Conservation (phyloP, 2,113 vertebrate species). For the Aphyosemion australe region DNA sequence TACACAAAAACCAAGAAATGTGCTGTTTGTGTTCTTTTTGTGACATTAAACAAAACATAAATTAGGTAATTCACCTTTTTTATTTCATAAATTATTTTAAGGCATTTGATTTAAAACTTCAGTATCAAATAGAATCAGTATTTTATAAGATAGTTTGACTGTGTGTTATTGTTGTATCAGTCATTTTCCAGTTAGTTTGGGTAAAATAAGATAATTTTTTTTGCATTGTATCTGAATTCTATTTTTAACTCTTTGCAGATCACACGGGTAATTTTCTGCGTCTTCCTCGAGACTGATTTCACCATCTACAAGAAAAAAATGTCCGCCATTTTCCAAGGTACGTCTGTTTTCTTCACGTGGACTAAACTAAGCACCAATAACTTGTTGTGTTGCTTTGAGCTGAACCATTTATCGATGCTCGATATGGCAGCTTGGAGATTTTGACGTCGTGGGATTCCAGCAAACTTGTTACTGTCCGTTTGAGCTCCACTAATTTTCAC, state of each 20-base stretch:
- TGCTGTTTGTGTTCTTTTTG: slow-evolving; percentile 26
- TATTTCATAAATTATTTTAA: too few species aligned
- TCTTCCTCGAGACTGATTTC: slow-evolving; percentile 96
- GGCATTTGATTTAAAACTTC: too few species aligned
- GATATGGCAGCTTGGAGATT: slow-evolving; percentile 2
- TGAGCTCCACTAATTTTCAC: slow-evolving; percentile 1
- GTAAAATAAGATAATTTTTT: slow-evolving; percentile 14
- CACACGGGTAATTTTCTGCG: slow-evolving; percentile 95
- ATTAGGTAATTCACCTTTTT: too few species aligned
- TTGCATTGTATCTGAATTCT: slow-evolving; percentile 42
- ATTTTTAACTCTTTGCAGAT: slow-evolving; percentile 80
- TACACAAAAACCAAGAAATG: too few species aligned
- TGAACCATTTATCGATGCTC: slow-evolving; percentile 7
- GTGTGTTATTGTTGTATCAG: too few species aligned
- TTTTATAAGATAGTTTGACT: too few species aligned
- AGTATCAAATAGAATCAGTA: too few species aligned
- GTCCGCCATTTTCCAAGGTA: slow-evolving; percentile 90
- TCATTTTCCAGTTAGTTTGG: too few species aligned
- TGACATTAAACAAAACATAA: background rate
- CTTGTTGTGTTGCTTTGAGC: background rate
- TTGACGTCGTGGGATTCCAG: slow-evolving; percentile 4
- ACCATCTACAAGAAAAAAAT: slow-evolving; percentile 98
- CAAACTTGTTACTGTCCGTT: slow-evolving; percentile 9
- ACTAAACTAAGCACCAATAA: background rate
- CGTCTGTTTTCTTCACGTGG: slow-evolving; percentile 10